Conservation (phyloP, 2,888 invertebrate species). For the Panopea generosa region DNA sequence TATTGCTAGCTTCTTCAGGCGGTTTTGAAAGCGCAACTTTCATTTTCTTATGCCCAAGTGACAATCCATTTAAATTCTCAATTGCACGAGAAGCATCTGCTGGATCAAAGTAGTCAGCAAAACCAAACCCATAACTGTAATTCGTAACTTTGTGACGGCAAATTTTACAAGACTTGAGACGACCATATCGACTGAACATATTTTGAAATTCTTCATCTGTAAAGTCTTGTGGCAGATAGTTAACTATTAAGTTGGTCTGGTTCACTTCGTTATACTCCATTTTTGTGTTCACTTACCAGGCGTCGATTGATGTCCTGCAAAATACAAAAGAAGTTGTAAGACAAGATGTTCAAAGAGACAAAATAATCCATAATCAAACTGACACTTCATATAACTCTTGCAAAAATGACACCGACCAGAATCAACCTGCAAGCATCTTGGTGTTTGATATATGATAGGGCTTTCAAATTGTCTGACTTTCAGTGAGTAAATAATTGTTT, state of each 20-base stretch:
- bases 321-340: neutral
- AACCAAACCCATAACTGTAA: slow-evolving; percentile 98
- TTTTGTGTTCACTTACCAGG: slow-evolving; percentile 5
- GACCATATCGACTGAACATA: slow-evolving; percentile 95
- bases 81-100: slow-evolving; percentile 95
- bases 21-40: slow-evolving; percentile 97
- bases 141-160: slow-evolving; percentile 89
- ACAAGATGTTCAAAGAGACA: too few relatives aligned
- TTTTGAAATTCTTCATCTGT: slow-evolving; percentile 95
- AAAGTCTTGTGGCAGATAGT: slow-evolving; percentile 97
- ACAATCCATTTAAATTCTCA: slow-evolving; percentile 93
- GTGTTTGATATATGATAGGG: too few relatives aligned
- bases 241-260: slow-evolving; percentile 94
- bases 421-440: too few relatives aligned
- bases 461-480: too few relatives aligned
- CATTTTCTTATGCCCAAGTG: slow-evolving; percentile 95
- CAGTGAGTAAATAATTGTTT: too few relatives aligned
- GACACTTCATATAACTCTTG: too few relatives aligned
- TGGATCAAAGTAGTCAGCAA: slow-evolving; percentile 94
- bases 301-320: neutral
- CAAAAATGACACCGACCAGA: too few relatives aligned
- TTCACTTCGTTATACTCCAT: slow-evolving; percentile 35
- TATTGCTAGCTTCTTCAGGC: slow-evolving; percentile 95
- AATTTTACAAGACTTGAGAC: slow-evolving; percentile 95
- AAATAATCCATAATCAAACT: too few relatives aligned